Conservation (phyloP, 1,140 invertebrate genomes). For the Drosophila parvula region DNA sequence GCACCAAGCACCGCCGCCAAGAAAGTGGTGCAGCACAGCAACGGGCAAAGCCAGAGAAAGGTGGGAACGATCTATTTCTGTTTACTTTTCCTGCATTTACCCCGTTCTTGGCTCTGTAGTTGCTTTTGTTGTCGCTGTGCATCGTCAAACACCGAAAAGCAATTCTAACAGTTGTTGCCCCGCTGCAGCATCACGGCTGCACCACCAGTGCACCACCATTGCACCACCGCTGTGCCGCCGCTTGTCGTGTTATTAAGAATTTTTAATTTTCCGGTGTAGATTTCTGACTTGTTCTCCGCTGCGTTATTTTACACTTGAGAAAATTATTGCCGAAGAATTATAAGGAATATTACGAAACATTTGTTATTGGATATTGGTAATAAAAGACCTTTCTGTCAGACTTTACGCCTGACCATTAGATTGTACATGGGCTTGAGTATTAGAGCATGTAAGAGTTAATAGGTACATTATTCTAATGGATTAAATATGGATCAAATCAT, state of each 20-base stretch:
- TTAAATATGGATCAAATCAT: background rate
- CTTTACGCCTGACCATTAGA: background rate
- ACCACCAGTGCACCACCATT: slow-evolving; percentile 19
- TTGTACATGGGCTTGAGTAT: background rate
- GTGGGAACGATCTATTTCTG: slow-evolving; percentile 52
- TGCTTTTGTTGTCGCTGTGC: slow-evolving; percentile 57
- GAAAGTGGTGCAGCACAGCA: slow-evolving; percentile 6
- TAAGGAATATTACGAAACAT: background rate
- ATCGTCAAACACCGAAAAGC: slow-evolving; percentile 69
- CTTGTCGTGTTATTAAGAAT: slow-evolving; percentile 83
- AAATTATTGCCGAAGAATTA: background rate
- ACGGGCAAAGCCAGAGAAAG: slow-evolving; percentile 18
- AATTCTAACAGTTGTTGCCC: slow-evolving; percentile 77
- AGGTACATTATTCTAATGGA: background rate
- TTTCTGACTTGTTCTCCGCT: slow-evolving; percentile 65
- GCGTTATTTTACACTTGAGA: slow-evolving; percentile 12
- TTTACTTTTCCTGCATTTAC: slow-evolving; percentile 21
- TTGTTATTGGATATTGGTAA: background rate
- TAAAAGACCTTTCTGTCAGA: background rate
- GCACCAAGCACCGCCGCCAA: slow-evolving; percentile 1
- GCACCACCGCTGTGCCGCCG: slow-evolving; percentile 58
- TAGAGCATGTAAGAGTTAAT: background rate
- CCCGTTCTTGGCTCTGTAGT: slow-evolving; percentile 1
- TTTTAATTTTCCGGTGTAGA: slow-evolving; percentile 84
- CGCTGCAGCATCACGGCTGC: slow-evolving; percentile 23